Evolutionary conservation across 2,888 invertebrate genomes (phyloP), one percentile per base, ranked within the genome.

Genomic region (Uropetala carovei): DNA sequence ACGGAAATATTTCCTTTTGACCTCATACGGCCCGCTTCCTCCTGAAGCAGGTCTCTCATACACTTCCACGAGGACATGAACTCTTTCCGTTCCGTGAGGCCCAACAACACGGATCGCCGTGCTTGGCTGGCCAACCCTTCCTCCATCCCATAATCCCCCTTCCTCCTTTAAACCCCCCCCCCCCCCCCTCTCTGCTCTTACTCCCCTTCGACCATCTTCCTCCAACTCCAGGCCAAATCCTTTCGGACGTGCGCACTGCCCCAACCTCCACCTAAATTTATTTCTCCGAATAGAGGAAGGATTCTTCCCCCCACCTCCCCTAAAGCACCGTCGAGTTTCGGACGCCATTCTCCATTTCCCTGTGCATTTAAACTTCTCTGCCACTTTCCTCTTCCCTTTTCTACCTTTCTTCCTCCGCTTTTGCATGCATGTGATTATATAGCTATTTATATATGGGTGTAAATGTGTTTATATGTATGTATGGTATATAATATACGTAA

Each of bases 71-170:
- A 8, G 16, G 82, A 82, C 82, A 57, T 83, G 83, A 83, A 83
- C 83, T 83, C 57, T 83, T 86, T 60, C 86, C 59, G 14, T 30
- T 30, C 27, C 59, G 59, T 30, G 18, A 18, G 30, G 30, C 60
- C 60, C 59, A 27, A 22, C 57, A 58, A 27, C 85, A 58, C 30
- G 59, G 86, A 60, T 86, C 86, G 60, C 86, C 86, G 60, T 86
- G 86, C 86, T 59, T 86, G 86, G 86, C 60, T 64, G 60, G 59
- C 60, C 86, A 86, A 60, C 86, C 86, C 60, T 86, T 59, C 86
- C 59, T 59, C 59, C 27, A 18, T 16, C 60, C 30, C 86, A 86
- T 64, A 64, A 64, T 11, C 18, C 60, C 22, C 86, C 86, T 86
- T 68, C 18, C 68, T n/a, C 60, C 59, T 60, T 16, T n/a, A n/a